A percentile compares a stretch with the other conserved stretches of the same genome.
Evolutionary conservation across 2,113 vertebrate genomes (phyloP).

Genomic region (Stegastes partitus): DNA sequence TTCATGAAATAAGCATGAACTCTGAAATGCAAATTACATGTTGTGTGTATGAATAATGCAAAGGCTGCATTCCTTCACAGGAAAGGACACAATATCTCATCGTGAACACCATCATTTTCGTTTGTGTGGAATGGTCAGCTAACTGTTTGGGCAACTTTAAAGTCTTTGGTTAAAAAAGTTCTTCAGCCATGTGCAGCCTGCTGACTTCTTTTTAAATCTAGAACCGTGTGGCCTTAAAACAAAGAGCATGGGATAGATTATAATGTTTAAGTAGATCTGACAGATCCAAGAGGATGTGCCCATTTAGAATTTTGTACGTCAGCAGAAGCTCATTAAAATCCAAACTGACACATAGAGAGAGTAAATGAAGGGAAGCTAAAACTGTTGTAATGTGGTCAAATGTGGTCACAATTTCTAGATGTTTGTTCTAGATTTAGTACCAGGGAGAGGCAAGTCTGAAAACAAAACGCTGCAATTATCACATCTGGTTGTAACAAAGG

Average conservation of each 20-base stretch:
- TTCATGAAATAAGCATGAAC: background rate
- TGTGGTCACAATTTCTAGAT: too few relatives aligned
- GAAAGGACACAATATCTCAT: background rate
- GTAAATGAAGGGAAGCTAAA: too few relatives aligned
- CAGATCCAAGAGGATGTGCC: background rate
- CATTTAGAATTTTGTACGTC: background rate
- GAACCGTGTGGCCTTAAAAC: too few relatives aligned
- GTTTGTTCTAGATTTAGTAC: too few relatives aligned
- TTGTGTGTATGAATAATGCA: slow-evolving; percentile 24
- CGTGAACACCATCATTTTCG: background rate
- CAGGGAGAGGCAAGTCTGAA: too few relatives aligned
- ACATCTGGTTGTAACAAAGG: too few relatives aligned
- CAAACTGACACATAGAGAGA: too few relatives aligned
- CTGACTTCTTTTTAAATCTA: slow-evolving; percentile 7
- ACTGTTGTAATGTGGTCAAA: too few relatives aligned
- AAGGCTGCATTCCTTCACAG: background rate
- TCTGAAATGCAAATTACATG: slow-evolving; percentile 9
- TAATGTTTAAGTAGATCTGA: background rate
- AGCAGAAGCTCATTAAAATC: too few relatives aligned
- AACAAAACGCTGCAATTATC: too few relatives aligned
- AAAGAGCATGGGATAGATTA: too few relatives aligned
- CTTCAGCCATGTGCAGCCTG: slow-evolving; percentile 2
- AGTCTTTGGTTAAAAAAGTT: background rate
- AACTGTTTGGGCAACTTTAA: background rate
- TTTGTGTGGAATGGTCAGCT: background rate